Evolutionary conservation across 2,888 invertebrate species (phyloP), one percentile per base, ranked within the genome.

Genomic region (Aelia acuminata): DNA sequence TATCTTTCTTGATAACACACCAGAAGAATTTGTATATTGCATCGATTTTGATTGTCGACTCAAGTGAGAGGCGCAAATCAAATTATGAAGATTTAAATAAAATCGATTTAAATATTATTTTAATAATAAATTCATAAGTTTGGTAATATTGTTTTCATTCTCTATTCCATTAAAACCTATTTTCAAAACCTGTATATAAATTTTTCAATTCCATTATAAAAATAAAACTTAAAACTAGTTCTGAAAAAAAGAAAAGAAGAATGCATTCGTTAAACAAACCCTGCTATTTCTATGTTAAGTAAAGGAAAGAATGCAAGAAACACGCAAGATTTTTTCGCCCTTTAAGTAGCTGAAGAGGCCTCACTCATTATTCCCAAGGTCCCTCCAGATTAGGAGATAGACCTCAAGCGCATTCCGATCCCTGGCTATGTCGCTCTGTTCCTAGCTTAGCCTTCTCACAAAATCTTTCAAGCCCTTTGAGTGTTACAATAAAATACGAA

Each of bases 291-390:
- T 70, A 70, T 70, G 63, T 11, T 35, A 70, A 70, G 63, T 35
- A 35, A 70, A 18, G 35, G 5, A 35, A 70, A 35, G 63, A 70
- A 70, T 70, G 63, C 13, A 18, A 35, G 63, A 31, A 70, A 35
- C 31, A 35, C 18, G 7, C 35, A 35, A 70, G 63, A 70, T 18
- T 18, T 70, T 70, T 70, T 70, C 63, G 35, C 35, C 63, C 63
- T 70, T 43, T 70, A 70, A 70, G 63, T 18, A 70, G 35, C 63
- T 70, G 63, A 70, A 70, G 63, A 70, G 63, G 63, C 18, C 35
- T 18, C 26, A 3, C 35, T 70, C 63, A 70, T 70, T 70, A 70
- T 26, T 26, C 18, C 63, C 63, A 70, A 70, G 63, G 63, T 70
- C 63, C 18, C 20, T 15, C 63, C 63, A 70, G 13, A 35, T 70